Percentiles rank a stretch among this genome's conserved stretches.
These are phyloP conservation scores for Oceanites oceanicus DNA, from an alignment of 2,113 vertebrate genomes.

Conservation along the genomic window DNA sequence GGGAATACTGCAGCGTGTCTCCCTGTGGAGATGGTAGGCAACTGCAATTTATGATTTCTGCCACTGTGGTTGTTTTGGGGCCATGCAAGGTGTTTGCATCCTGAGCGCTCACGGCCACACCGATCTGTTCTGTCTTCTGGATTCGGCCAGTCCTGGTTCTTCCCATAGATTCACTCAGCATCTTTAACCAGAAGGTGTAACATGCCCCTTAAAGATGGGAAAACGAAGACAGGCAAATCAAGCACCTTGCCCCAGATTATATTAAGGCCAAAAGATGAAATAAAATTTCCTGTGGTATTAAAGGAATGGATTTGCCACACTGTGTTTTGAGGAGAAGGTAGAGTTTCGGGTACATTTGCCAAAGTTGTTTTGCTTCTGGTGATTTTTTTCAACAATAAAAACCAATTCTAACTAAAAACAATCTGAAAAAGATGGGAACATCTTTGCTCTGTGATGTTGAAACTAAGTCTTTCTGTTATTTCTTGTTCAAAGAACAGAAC, in stretches of 20 bases:
- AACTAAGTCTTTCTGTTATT: neutral
- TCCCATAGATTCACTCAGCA: neutral
- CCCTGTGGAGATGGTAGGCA: constrained; percentile 74
- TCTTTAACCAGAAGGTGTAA: neutral
- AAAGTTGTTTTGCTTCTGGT: neutral
- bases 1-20: constrained; percentile 86
- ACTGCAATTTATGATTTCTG: neutral
- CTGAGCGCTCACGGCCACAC: rapidly evolving
- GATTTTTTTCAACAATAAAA: neutral
- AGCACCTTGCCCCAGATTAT: neutral
- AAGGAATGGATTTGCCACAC: neutral
- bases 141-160: neutral
- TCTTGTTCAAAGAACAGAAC: neutral
- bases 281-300: neutral
- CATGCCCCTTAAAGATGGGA: neutral
- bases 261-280: neutral
- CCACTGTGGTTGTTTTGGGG: neutral
- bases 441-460: neutral
- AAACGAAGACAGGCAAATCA: neutral
- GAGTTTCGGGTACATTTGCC: neutral
- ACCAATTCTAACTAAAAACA: neutral
- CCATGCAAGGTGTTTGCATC: neutral
- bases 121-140: neutral
- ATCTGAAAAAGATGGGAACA: neutral
- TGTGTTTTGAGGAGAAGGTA: neutral